These are phyloP conservation scores for Taurulus bubalis DNA, from an alignment of 2,113 vertebrate genomes.

Conservation along the genomic window DNA sequence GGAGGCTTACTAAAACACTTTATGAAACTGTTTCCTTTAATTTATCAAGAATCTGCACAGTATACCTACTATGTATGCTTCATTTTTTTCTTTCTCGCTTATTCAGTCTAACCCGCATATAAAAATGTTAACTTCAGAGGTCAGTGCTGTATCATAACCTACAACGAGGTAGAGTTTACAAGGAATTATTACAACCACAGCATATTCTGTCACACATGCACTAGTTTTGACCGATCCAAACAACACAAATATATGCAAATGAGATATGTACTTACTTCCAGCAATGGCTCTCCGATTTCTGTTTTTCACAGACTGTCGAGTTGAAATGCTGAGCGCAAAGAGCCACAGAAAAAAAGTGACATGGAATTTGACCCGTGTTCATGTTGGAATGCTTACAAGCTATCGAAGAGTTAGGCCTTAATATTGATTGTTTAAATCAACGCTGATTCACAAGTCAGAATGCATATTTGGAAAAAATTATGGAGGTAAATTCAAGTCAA, in stretches of 20 bases:
- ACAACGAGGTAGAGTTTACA: background rate
- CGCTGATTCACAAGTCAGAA: conserved; percentile 1
- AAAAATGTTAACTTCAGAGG: background rate
- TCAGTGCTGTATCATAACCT: background rate
- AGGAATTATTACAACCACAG: background rate
- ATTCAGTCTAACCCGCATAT: background rate
- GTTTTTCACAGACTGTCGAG: conserved; percentile 1
- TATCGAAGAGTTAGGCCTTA: background rate
- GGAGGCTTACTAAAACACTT: background rate
- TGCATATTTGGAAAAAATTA: background rate
- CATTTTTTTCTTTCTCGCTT: background rate
- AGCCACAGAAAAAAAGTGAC: background rate
- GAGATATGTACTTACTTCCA: conserved; percentile 42
- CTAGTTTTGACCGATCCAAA: background rate
- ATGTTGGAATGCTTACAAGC: conserved; percentile 65
- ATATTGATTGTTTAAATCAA: conserved; percentile 44
- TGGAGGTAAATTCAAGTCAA: background rate
- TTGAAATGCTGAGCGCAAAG: background rate
- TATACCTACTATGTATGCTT: background rate
- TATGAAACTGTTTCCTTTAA: background rate
- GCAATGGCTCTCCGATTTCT: background rate
- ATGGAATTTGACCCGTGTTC: conserved; percentile 73
- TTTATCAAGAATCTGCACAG: background rate
- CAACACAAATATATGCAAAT: background rate
- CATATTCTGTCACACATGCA: background rate